These are phyloP conservation scores for Dufourea novaeangliae DNA, from an alignment of 1,140 invertebrate species.

Conservation along the genomic window DNA sequence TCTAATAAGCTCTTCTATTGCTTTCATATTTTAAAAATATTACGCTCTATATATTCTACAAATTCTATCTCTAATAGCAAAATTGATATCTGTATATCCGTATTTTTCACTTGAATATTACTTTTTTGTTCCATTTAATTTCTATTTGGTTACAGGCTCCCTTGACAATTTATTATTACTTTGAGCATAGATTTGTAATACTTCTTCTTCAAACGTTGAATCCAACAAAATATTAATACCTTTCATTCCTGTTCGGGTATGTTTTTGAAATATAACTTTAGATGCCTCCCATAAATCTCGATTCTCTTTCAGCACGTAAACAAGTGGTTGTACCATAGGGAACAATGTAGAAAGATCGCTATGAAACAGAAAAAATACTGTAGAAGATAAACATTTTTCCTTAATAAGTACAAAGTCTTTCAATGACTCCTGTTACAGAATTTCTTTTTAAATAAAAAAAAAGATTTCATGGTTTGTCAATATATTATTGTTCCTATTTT, in stretches of 20 bases:
- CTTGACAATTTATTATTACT: neutral
- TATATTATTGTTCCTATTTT: no score
- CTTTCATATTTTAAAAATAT: slow-evolving; percentile 12
- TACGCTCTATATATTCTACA: neutral
- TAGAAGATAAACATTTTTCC: slow-evolving; percentile 6
- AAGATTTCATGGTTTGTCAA: no score
- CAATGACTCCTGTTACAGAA: no score
- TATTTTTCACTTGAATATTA: neutral
- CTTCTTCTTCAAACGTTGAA: slow-evolving; percentile 69
- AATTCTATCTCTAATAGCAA: neutral
- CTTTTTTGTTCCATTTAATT: neutral
- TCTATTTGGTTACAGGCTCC: neutral
- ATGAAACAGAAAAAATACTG: slow-evolving; percentile 49
- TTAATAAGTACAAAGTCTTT: no score
- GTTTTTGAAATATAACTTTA: slow-evolving; percentile 67
- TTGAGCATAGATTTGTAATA: slow-evolving; percentile 52
- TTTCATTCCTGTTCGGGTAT: slow-evolving; percentile 64
- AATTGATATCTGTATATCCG: neutral
- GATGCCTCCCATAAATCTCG: slow-evolving; percentile 68
- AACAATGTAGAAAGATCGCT: slow-evolving; percentile 78
- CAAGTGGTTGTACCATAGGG: slow-evolving; percentile 59
- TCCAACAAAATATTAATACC: slow-evolving; percentile 70
- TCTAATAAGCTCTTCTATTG: slow-evolving; percentile 8
- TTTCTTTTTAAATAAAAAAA: neutral
- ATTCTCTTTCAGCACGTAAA: slow-evolving; percentile 69